Evolutionary conservation across 2,797 vertebrate species (phyloP).

Genomic region (Echiichthys vipera): DNA sequence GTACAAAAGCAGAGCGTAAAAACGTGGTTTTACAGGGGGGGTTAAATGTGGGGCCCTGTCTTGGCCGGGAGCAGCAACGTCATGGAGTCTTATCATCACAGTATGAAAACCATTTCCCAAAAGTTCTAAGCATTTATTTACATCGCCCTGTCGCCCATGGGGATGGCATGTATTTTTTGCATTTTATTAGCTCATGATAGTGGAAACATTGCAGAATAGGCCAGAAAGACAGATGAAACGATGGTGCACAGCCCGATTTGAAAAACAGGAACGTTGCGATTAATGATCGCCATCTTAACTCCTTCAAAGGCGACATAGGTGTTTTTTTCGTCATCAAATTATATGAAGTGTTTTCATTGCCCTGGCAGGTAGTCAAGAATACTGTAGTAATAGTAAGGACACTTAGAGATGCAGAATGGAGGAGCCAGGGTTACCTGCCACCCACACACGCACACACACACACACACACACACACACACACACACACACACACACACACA

Average conservation of each 20-base stretch:
- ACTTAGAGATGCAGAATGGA: no score
- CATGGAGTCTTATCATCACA: not conserved
- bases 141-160: not conserved
- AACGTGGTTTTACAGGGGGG: not conserved
- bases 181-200: not conserved
- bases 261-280: not conserved
- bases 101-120: constrained; percentile 1
- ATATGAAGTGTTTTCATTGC: not conserved
- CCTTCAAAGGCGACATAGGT: not conserved
- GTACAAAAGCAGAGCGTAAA: not conserved
- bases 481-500: no score
- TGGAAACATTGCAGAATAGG: not conserved
- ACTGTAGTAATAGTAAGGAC: not conserved
- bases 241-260: not conserved
- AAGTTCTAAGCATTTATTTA: constrained; percentile 7
- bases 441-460: no score
- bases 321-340: not conserved
- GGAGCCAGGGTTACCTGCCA: no score
- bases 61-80: not conserved
- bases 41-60: not conserved
- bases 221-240: not conserved
- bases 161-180: not conserved
- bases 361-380: not conserved
- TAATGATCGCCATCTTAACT: not conserved
- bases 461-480: no score